A percentile compares a stretch with the other conserved stretches of the same genome.
Conservation (phyloP, 2,113 vertebrate species). For the Muntiacus muntjak region DNA sequence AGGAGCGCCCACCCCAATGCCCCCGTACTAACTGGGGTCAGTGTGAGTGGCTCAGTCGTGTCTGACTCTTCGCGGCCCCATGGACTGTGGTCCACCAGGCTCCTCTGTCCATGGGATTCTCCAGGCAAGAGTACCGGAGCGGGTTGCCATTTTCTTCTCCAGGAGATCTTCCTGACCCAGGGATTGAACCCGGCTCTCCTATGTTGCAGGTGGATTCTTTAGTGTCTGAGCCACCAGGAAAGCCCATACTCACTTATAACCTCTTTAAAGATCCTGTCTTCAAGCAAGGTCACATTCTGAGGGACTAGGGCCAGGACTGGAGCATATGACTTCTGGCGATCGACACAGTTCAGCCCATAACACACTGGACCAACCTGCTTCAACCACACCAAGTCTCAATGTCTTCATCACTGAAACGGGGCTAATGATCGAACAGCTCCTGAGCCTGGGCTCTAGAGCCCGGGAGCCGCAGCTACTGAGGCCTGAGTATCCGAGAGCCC, state of each 20-base stretch:
- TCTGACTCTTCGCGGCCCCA: background rate
- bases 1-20: background rate
- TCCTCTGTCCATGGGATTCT: background rate
- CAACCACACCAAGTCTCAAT: rapidly evolving
- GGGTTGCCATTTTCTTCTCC: background rate
- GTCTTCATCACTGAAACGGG: background rate
- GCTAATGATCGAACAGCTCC: background rate
- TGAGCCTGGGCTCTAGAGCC: background rate
- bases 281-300: background rate
- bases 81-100: background rate
- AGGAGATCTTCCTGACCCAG: background rate
- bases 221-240: background rate
- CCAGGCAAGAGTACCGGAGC: background rate
- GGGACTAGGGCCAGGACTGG: background rate
- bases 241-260: background rate
- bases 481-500: background rate
- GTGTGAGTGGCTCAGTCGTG: background rate
- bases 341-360: background rate
- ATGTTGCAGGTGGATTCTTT: background rate
- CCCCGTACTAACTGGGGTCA: background rate
- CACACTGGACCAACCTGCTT: background rate
- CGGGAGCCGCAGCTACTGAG: background rate
- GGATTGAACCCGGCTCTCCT: background rate
- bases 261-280: background rate
- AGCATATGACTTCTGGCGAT: background rate